phyloP scores from a whole-genome alignment of 1,140 invertebrate genomes.

The Lutraria rhynchaena region DNA sequence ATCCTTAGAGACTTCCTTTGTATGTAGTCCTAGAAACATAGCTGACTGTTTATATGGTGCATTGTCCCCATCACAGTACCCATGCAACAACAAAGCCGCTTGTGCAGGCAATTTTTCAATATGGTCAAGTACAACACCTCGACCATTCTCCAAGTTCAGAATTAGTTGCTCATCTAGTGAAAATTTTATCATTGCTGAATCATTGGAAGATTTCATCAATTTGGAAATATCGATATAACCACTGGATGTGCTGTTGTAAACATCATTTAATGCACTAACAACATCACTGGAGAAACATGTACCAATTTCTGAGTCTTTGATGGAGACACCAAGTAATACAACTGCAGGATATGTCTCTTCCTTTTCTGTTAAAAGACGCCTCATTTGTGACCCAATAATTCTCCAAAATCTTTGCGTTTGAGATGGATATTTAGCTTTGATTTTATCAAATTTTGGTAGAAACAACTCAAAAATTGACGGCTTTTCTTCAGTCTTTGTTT shows the following conservation, averaged over 20 bases:
- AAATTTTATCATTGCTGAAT: slow-evolving; percentile 58
- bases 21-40: slow-evolving; percentile 66
- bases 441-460: slow-evolving; percentile 29
- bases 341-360: slow-evolving; percentile 66
- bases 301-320: slow-evolving; percentile 36
- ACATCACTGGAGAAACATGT: slow-evolving; percentile 56
- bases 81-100: slow-evolving; percentile 73
- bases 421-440: slow-evolving; percentile 34
- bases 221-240: slow-evolving; percentile 44
- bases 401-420: slow-evolving; percentile 61
- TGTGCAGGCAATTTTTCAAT: slow-evolving; percentile 65
- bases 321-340: slow-evolving; percentile 61
- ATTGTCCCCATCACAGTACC: slow-evolving; percentile 76
- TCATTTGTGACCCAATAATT: slow-evolving; percentile 49
- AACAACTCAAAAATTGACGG: slow-evolving; percentile 19
- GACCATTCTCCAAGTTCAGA: slow-evolving; percentile 45
- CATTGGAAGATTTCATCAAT: slow-evolving; percentile 7
- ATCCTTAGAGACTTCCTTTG: slow-evolving; percentile 20
- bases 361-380: slow-evolving; percentile 57
- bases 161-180: slow-evolving; percentile 63
- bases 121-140: slow-evolving; percentile 69
- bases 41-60: slow-evolving; percentile 74
- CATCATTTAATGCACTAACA: slow-evolving; percentile 16
- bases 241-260: slow-evolving; percentile 41
- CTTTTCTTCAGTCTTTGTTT: background rate